Evolutionary conservation across 2,888 invertebrate species (phyloP).

Genomic region (Colostygia pectinataria): DNA sequence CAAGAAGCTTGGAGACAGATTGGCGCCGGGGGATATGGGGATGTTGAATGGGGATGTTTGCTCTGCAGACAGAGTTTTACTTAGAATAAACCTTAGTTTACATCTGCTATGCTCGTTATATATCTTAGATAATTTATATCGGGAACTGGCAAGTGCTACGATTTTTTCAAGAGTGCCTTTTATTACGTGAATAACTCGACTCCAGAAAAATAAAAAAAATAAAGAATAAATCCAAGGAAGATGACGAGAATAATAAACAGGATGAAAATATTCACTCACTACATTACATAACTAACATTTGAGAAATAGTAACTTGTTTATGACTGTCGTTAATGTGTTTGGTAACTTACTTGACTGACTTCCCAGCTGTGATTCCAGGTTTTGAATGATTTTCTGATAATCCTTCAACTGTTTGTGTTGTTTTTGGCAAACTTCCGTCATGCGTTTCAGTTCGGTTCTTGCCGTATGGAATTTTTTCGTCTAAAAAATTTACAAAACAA

Average conservation of each 20-base stretch:
- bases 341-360: slow-evolving; percentile 53
- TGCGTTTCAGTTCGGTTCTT: slow-evolving; percentile 66
- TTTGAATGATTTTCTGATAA: slow-evolving; percentile 63
- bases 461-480: slow-evolving; percentile 74
- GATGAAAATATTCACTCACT: no score
- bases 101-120: background rate
- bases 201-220: no score
- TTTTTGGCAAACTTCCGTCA: slow-evolving; percentile 70
- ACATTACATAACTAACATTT: no score
- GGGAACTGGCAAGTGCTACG: no score
- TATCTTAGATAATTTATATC: no score
- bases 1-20: slow-evolving; percentile 68
- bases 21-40: slow-evolving; percentile 66
- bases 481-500: slow-evolving; percentile 42
- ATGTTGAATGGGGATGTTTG: slow-evolving; percentile 70
- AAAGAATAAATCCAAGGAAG: no score
- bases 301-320: no score
- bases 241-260: no score
- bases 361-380: slow-evolving; percentile 57
- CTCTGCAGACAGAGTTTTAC: slow-evolving; percentile 47
- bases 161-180: no score
- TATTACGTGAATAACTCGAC: no score
- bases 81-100: background rate
- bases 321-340: no score
- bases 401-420: slow-evolving; percentile 72